Percentiles rank a stretch among this genome's conserved stretches.
Conservation (phyloP, 1,140 invertebrate species). For the Papilio glaucus region DNA sequence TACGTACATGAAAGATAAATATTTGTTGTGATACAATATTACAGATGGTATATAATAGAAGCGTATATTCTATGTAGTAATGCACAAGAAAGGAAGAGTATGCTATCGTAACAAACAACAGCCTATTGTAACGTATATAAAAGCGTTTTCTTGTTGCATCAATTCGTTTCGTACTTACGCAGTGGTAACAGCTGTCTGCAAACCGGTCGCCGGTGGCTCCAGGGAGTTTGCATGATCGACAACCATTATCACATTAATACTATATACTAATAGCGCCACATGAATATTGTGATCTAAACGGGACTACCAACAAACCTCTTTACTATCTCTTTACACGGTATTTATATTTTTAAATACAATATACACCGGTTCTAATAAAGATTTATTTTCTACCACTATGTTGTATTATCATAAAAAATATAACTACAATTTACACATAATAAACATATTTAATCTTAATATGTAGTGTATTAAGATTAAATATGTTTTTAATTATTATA, state of each 20-base stretch:
- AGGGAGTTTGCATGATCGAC: constrained; percentile 79
- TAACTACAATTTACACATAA: neutral
- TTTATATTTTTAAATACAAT: neutral
- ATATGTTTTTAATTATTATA: neutral
- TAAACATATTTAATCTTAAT: neutral
- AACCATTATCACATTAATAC: constrained; percentile 83
- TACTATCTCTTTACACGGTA: neutral
- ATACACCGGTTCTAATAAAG: neutral
- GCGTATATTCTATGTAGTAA: constrained; percentile 44
- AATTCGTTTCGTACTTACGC: constrained; percentile 78
- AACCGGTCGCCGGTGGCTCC: constrained; percentile 69
- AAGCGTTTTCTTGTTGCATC: constrained; percentile 72
- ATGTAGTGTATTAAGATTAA: neutral
- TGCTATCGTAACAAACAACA: constrained; percentile 71
- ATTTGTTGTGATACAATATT: constrained; percentile 21
- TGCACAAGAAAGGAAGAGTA: constrained; percentile 73
- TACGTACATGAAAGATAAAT: constrained; percentile 37
- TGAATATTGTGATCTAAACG: constrained; percentile 56
- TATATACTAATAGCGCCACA: constrained; percentile 72
- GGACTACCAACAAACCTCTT: constrained; percentile 55
- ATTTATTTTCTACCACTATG: neutral
- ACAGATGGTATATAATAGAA: constrained; percentile 39
- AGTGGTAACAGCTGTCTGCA: constrained; percentile 71
- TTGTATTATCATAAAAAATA: neutral
- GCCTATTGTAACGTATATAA: constrained; percentile 70